Base-by-base conservation (phyloP, 2,797 vertebrate species). In the Cossypha dichroa region DNA sequence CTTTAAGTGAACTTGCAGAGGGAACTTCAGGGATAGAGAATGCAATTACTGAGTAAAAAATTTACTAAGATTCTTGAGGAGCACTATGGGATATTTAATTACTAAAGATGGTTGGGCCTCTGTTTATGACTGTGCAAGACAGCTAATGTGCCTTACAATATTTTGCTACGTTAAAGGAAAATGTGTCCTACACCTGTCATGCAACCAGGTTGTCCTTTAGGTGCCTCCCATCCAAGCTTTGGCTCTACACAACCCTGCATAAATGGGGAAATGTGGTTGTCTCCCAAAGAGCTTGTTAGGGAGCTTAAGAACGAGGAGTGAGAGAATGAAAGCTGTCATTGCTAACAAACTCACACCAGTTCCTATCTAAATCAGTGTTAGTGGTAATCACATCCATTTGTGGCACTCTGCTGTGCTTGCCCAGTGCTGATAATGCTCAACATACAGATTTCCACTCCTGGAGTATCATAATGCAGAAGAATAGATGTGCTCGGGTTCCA, bases 41-140 rank as follows among this genome's bases (percentile, higher is more conserved):
- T 70, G 63, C 87, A 96, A 95, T 95, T 94, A 95, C 84, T 21
- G 59, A 75, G 63, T 92, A 80, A 92, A 96, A 96, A 93, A 86
- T 86, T 78, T 88, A 52, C 89, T 72, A 94, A 88, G 96, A 90
- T 96, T 95, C 72, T 94, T 96, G 94, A 94, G 93, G 95, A 96
- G 89, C 87, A 78, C 87, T 69, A 23, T 93, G 91, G 66, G 87
- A 87, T 93, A 81, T 96, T 93, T 92, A 94, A 88, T 94, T 91
- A 86, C 66, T 69, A 25, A 85, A 73, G 80, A 88, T 88, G 70
- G 58, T 95, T 72, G 76, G 87, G 56, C 79, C 91, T 94, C 55
- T 88, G 62, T 88, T 96, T 88, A 88, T 93, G 76, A 60, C 82
- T 92, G 59, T 83, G 51, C 88, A 91, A 91, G 91, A 82, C 52